phyloP scores from a whole-genome alignment of 1,140 invertebrate species.

The Geopemphigus sp. region DNA sequence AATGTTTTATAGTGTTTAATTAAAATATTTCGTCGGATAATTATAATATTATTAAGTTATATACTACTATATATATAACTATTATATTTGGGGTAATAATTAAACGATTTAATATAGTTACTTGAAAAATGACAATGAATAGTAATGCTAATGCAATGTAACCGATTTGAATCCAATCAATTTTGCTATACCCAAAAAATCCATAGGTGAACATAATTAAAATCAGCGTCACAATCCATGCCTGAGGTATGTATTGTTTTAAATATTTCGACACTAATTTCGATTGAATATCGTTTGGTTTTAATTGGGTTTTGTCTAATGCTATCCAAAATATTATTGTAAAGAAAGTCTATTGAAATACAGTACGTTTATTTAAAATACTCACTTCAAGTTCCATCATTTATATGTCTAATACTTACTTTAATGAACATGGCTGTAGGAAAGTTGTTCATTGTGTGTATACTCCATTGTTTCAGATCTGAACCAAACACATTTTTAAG shows the following conservation, averaged over 20 bases:
- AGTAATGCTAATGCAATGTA: neutral
- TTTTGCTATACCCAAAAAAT: neutral
- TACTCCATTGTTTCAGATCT: no score
- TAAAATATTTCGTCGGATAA: no score
- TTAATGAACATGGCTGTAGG: neutral
- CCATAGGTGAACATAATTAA: neutral
- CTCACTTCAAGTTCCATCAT: neutral
- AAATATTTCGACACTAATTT: neutral
- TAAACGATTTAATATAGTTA: neutral
- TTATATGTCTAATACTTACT: neutral
- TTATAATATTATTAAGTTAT: no score
- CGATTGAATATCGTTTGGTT: neutral
- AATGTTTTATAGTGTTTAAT: no score
- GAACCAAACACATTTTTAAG: neutral
- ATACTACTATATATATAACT: no score
- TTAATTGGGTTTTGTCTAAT: neutral
- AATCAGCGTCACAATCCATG: neutral
- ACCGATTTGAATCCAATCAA: neutral
- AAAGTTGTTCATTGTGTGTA: neutral
- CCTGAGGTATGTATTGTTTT: neutral
- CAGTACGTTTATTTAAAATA: neutral
- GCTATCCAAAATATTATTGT: neutral
- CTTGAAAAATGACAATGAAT: constrained; percentile 2
- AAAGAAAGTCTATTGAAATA: neutral
- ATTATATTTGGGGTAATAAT: no score